Base-by-base conservation (phyloP, 2,113 vertebrate genomes). In the Meleagris gallopavo region DNA sequence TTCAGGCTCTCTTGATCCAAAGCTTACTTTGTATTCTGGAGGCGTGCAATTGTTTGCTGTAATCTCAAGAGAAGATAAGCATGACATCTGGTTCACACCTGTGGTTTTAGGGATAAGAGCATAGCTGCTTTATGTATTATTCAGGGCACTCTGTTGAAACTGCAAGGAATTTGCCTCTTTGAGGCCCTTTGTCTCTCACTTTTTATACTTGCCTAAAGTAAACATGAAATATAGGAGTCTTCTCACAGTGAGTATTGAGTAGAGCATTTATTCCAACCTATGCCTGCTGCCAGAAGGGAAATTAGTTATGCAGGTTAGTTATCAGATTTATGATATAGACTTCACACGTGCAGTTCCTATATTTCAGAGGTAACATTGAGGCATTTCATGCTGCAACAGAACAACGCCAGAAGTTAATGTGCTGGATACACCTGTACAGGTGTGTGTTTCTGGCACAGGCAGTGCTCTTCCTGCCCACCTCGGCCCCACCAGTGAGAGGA, bases 41-140 rank as follows among this genome's bases (percentile, higher is more conserved):
- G 72, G 93, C 32, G 10, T 86, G 88, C 46, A 10, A 92, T 93
- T 97, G 95, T 97, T 97, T 97, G 96, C 97, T 97, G 81, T 95
- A 96, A 95, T 97, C 97, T 97, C 95, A 94, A 83, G 96, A 95
- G 95, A 94, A 98, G 97, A 98, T 96, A 97, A 97, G 96, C 95
- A 32, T 96, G 97, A 94, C 96, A 96, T 97, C 96, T 97, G 97
- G 95, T 97, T 97, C 95, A 95, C 97, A 98, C 97, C 97, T 98
- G 97, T 95, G 96, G 96, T 95, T 97, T 90, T 95, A 92, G 87
- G 96, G 97, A 97, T 97, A 88, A 97, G 95, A 96, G 91, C 14
- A 0, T 84, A 94, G 94, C 86, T 92, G 77, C 89, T 97, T 96
- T 84, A 95, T 96, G 93, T 95, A 95, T 95, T 95, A 96, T 95